Base-by-base conservation (phyloP, 2,797 vertebrate species). In the Harpagifer antarcticus region DNA sequence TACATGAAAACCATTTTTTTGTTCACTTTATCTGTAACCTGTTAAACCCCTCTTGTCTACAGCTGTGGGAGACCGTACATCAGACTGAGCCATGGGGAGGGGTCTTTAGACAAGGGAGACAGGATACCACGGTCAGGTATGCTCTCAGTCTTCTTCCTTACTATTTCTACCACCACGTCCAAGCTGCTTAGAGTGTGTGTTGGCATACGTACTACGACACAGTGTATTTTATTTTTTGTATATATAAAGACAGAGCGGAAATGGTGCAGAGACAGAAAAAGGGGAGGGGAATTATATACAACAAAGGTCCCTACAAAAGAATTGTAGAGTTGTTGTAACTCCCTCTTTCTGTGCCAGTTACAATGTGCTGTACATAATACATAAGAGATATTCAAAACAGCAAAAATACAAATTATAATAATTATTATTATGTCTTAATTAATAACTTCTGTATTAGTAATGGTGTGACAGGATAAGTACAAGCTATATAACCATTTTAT, bases 1-100 rank as follows among this genome's bases (percentile, higher is more conserved):
- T 52, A 61, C 49, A 60, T 63, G 0, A 55, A 70, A 52, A 27
- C 27, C 33, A 43, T 61, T 53, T 27, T 68, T 50, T 57, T 40
- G 16, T 64, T 15, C 52, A 53, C 53, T 65, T 31, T 20, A 56
- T 62, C 44, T 78, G 12, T 82, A 56, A 85, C 45, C 45, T 79
- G 3, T 74, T 9, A 68, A 76, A 15, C 14, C 8, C 14, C 4
- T 91, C 10, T 68, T 79, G 90, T 80, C 90, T 86, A 23, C 93
- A 99, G 98, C 91, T 99, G 98, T 85, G 97, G 98, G 87, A 93
- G 96, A 85, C 95, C 96, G 0, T 98, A 96, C 90, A 96, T 94
- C 88, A 96, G 92, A 91, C 88, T 90, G 85, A 95, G 90, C 85
- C 91, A 95, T 42, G 93, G 88, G 1, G 96, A 96, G 16, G 95